Evolutionary conservation across 2,888 invertebrate species (phyloP), one percentile per base, ranked within the genome.

Genomic region (Lordiphosa fenestrarum): DNA sequence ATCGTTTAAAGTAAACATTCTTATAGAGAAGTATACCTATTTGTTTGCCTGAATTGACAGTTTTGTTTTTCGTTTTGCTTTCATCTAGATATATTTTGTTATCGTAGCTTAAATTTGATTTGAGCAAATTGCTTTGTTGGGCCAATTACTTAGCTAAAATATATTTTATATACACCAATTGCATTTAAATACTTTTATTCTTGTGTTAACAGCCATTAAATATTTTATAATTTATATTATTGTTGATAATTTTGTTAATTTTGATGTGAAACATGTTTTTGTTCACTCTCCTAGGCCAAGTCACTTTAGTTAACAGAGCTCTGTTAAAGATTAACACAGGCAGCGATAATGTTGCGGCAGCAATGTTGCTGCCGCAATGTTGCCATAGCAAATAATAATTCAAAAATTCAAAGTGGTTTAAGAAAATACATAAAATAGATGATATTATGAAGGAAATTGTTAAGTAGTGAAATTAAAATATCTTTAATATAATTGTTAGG

Each of bases 161-260:
- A 37, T 37, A 25, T 41, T 40, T 50, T 48, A 46, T 44, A 7
- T 44, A 54, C 36, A 49, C 41, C 33, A 53, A 72, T 66, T 60
- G 44, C 61, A 49, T 37, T 65, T 63, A 58, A 19, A 53, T 60
- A 35, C 55, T 37, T 25, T 37, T 46, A 33, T 62, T 39, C 15
- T 41, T 48, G 21, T 48, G 15, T 69, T 61, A 68, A 80, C 78
- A 84, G 78, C 84, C 77, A 77, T 73, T 77, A 58, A 63, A 61
- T 56, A 73, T 66, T 84, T 77, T 53, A 59, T 68, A 58, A 66
- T 54, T 19, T 42, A 54, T 57, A 60, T 77, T 73, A 60, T 75
- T 81, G 46, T 77, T 77, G 61, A 73, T 80, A 61, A 60, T 53
- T 63, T 44, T 21, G 5, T 21, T 15, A 13, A 10, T 42, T 30